These are phyloP conservation scores for Serranus cabrilla DNA, from an alignment of 2,797 vertebrate genomes.

Conservation along the genomic window DNA sequence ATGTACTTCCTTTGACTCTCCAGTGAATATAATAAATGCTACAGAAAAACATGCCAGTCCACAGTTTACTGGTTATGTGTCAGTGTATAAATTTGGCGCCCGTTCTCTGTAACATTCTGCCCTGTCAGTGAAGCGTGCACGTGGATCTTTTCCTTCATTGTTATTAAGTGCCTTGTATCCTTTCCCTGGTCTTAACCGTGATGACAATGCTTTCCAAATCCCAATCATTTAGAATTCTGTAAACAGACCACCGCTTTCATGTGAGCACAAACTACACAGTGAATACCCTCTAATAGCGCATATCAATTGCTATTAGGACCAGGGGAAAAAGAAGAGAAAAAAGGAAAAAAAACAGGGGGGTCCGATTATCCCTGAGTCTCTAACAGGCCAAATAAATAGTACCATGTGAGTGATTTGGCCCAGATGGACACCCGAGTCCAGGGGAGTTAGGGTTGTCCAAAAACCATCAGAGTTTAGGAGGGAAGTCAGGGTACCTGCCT, in stretches of 20 bases:
- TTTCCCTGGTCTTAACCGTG: conserved; percentile 68
- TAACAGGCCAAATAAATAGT: conserved; percentile 84
- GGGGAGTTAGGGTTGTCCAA: conserved; percentile 71
- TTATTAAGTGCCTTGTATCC: conserved; percentile 78
- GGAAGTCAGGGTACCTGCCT: conserved; percentile 77
- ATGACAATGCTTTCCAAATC: conserved; percentile 83
- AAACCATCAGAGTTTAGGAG: conserved; percentile 72
- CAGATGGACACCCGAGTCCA: conserved; percentile 76
- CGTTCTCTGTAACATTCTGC: conserved; percentile 65
- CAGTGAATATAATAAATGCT: conserved; percentile 39
- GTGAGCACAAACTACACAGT: conserved; percentile 79
- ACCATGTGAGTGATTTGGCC: conserved; percentile 82
- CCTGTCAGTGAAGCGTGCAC: conserved; percentile 65
- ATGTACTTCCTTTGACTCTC: conserved; percentile 55
- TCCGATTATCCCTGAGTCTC: conserved; percentile 78
- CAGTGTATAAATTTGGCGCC: conserved; percentile 44
- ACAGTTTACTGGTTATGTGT: conserved; percentile 55
- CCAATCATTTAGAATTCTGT: conserved; percentile 81
- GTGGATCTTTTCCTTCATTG: conserved; percentile 69
- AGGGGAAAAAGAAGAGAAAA: conserved; percentile 42
- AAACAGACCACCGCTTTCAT: conserved; percentile 82
- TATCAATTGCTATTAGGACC: conserved; percentile 82
- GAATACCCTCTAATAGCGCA: conserved; percentile 82
- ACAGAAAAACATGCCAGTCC: conserved; percentile 48
- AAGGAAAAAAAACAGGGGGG: conserved; percentile 37